Evolutionary conservation across 1,140 invertebrate genomes (phyloP), one percentile per base, ranked within the genome.

Genomic region (Papilio polyxenes): DNA sequence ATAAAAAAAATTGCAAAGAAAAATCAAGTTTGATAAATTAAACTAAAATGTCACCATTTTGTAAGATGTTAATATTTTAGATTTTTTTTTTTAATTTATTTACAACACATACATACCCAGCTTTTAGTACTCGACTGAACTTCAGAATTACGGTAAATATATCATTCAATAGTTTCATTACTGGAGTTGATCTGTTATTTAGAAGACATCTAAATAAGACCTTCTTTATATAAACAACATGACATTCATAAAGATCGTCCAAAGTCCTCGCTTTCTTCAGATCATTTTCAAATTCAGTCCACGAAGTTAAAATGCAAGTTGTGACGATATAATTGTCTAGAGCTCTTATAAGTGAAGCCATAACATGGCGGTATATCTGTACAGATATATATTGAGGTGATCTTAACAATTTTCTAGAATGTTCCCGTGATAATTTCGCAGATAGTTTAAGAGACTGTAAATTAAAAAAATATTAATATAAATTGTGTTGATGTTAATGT

Each of bases 261-360:
- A 97, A 87, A 6, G 96, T 96, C 8, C 94, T 92, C 0, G 96
- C 96, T 62, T 95, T 94, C 83, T 95, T 92, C 10, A 97, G 87
- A 86, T 96, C 96, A 75, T 95, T 95, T 87, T 97, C 96, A 79
- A 97, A 97, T 69, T 96, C 95, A 3, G 95, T 95, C 97, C 97
- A 97, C 23, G 96, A 97, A 1, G 95, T 95, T 62, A 96, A 95
- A 6, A 97, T 92, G 8, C 97, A 97, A 75, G 96, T 97, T 6
- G 96, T 96, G 0, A 96, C 96, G 62, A 97, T 94, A 88, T 97
- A 97, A 89, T 96, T 97, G 85, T 97, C 96, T 11, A 97, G 87
- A 0, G 96, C 96, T 79, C 96, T 95, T 81, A 97, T 95, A 85
- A 97, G 96, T 75, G 97, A 96, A 65, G 96, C 96, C 96, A 97